Conservation (phyloP, 2,797 vertebrate species). For the Oryzias dopingdopingensis region DNA sequence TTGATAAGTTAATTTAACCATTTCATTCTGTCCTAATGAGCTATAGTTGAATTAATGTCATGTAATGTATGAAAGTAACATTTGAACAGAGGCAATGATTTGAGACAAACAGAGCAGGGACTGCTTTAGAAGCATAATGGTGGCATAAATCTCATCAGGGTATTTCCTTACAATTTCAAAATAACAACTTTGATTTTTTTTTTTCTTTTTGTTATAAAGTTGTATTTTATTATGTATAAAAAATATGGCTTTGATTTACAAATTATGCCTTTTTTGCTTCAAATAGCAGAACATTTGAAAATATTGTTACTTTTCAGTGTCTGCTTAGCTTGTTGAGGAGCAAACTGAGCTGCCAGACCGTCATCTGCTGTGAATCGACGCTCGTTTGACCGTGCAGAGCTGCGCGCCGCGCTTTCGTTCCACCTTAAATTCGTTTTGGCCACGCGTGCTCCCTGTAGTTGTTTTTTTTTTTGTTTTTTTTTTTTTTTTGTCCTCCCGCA, state of each 20-base stretch:
- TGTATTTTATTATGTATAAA: too few species aligned
- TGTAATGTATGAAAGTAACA: slow-evolving; percentile 99
- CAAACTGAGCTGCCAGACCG: slow-evolving; percentile 39
- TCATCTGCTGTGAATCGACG: slow-evolving; percentile 43
- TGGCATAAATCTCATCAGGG: slow-evolving; percentile 94
- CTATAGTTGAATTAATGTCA: slow-evolving; percentile 99
- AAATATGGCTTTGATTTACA: too few species aligned
- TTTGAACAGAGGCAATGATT: slow-evolving; percentile 99
- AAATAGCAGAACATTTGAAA: neutral
- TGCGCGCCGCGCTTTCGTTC: slow-evolving; percentile 71
- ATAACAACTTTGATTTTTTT: slow-evolving; percentile 33
- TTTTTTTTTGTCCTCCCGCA: slow-evolving; percentile 90
- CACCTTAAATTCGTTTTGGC: slow-evolving; percentile 98
- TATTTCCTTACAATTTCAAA: slow-evolving; percentile 81
- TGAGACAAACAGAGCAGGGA: slow-evolving; percentile 98
- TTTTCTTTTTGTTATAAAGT: neutral
- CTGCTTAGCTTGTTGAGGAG: slow-evolving; percentile 27
- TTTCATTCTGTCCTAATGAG: slow-evolving; percentile 99
- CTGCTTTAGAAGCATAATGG: slow-evolving; percentile 83
- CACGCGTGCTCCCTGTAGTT: slow-evolving; percentile 95
- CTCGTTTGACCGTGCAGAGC: slow-evolving; percentile 48
- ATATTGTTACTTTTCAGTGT: slow-evolving; percentile 13
- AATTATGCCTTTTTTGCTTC: too few species aligned
- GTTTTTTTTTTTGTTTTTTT: slow-evolving; percentile 58
- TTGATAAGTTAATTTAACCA: slow-evolving; percentile 99